These are phyloP conservation scores for Cherax destructor DNA, from an alignment of 1,140 invertebrate genomes.

Conservation along the genomic window DNA sequence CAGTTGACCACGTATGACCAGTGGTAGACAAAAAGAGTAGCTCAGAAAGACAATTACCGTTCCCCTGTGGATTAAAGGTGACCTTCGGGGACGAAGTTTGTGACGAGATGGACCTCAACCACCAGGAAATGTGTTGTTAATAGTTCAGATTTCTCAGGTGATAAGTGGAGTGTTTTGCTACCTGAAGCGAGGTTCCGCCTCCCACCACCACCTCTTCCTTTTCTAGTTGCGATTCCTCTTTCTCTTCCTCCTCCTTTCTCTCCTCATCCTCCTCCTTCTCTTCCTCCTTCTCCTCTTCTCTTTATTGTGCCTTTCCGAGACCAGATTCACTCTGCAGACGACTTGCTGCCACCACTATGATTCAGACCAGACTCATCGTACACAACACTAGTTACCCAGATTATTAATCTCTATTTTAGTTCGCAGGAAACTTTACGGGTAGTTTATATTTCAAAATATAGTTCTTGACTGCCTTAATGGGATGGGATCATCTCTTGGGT, in stretches of 20 bases:
- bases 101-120: neutral
- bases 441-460: neutral
- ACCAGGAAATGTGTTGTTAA: neutral
- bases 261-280: neutral
- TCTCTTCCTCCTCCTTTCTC: neutral
- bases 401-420: no score
- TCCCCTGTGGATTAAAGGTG: neutral
- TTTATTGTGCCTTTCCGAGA: no score
- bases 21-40: neutral
- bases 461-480: neutral
- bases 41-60: neutral
- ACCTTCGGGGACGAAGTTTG: neutral
- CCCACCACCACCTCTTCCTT: neutral
- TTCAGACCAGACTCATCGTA: no score
- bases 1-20: neutral
- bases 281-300: neutral
- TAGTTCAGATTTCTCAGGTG: neutral
- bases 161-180: neutral
- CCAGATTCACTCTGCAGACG: no score
- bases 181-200: neutral
- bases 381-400: no score
- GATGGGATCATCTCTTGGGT: neutral
- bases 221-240: neutral
- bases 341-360: no score
- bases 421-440: neutral